Base-by-base conservation (phyloP, 2,113 vertebrate species). In the Columba janthina region DNA sequence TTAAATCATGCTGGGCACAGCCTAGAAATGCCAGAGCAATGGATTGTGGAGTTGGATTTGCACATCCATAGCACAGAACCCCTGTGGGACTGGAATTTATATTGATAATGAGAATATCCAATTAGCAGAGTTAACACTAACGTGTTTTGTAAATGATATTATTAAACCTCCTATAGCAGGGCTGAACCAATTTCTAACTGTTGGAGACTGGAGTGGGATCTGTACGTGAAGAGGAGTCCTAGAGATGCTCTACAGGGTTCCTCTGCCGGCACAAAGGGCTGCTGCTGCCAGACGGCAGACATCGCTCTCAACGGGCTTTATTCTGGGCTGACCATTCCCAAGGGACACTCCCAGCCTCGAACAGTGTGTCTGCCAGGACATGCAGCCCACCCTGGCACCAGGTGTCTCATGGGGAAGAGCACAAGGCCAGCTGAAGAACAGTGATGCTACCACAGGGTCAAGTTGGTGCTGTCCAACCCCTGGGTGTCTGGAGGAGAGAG, bases 61-160 rank as follows among this genome's bases (percentile, higher is more conserved):
- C 62, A 85, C 84, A 81, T 78, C 40, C 29, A 0, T 44, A 67
- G 53, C 1, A 0, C 84, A 92, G 70, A 71, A 54, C 29, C n/a
- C 69, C 3, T 0, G 21, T 44, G 73, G 48, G 66, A 65, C 13
- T 54, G 81, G 77, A 82, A 94, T 88, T 79, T 64, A 50, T 54
- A 7, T 14, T 62, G 84, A 62, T 82, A 94, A 91, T 82, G 87
- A 86, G 74, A 87, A 60, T 69, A 69, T 50, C 80, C 77, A 89
- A 65, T 94, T 95, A 95, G 25, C 87, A 88, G 62, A 78, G 77
- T 87, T 89, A 91, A 78, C 69, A 60, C 9, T 62, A 81, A 89
- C 1, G 0, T 40, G 54, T 78, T 93, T 91, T 74, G 74, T 62
- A 87, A 94, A 95, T 36, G 84, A 51, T 56, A 66, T 82, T 71